Base-by-base conservation (phyloP, 2,113 vertebrate species). In the Pluvialis apricaria region DNA sequence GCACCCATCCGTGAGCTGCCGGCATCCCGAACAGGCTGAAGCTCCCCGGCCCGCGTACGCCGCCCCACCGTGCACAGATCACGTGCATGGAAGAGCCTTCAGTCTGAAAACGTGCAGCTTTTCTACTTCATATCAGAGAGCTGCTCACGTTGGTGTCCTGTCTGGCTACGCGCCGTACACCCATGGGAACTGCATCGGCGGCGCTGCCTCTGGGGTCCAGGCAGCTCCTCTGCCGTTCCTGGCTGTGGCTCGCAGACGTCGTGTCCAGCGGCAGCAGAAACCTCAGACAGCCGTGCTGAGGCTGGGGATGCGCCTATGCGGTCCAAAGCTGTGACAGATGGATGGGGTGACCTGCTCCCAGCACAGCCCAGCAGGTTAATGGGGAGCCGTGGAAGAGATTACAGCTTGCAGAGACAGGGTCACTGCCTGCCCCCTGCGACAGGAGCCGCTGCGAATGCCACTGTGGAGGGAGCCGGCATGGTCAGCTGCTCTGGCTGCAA, bases 1-100 rank as follows among this genome's bases (percentile, higher is more conserved):
- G 49, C 11, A 5, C n/a, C 58, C n/a, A 0, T 4, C 45, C 21
- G 4, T 7, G 22, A 32, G 38, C 82, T 1, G 5, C 86, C 15
- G 3, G 20, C 5, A 58, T 21, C 69, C 69, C 2, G 0, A 16
- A 6, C 32, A 2, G 44, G 69, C 28, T 58, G 83, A 28, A 19
- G 71, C 10, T 54, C 62, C 61, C 45, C 0, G 5, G 24, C 45
- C 58, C 5, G 9, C 2, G 5, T 5, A 5, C 12, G 1, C 38
- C 6, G 32, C 28, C n/a, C 83, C 6, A 34, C 31, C 42, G 4
- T 3, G 34, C 34, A 10, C 1, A 3, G 24, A 7, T 11, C 2
- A 5, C 4, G 0, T 12, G 38, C n/a, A 2, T 2, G 0, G 14
- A 4, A 5, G 7, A 40, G 44, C 58, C 38, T 16, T 1, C 16